Evolutionary conservation across 1,140 invertebrate genomes (phyloP), one percentile per base, ranked within the genome.

Genomic region (Potamilus streckersoni): DNA sequence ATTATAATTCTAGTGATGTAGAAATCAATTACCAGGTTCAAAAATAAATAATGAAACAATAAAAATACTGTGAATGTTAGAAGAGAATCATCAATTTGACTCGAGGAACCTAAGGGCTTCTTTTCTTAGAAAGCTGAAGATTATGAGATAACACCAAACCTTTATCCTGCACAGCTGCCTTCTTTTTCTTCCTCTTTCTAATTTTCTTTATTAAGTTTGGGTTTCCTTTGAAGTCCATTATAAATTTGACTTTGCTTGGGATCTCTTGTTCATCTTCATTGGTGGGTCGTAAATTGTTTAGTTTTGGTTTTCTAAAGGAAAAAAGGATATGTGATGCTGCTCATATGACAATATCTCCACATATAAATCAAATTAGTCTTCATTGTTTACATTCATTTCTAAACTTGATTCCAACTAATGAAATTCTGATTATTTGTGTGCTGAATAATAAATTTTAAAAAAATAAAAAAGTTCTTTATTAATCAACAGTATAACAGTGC

Each of bases 261-360:
- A 84, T 74, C 61, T 80, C 80, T 76, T 84, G 82, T 12, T 68
- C 67, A 15, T 80, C 69, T 72, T 71, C 38, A 74, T 62, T 31
- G 79, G 79, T 12, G 69, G 58, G 31, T 71, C 65, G 23, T 79
- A 55, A 14, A 56, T 16, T 57, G 66, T 59, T 63, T n/a, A 17
- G 55, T 59, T 19, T 6, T 23, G 17, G 6, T 56, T 38, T 38
- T 38, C 38, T 38, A 3, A 38, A 38, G 38, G 8, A 38, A 38
- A 38, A 38, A 38, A 38, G 8, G 38, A 38, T 38, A 38, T 38
- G 38, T 2, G 38, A 38, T 38, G 4, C 38, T 38, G 38, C 38
- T 38, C 38, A 38, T 38, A 4, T 38, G 38, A 38, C 38, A 38
- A 8, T 38, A 38, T 38, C 38, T 38, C 38, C 38, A 38, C 8